Base-by-base conservation (phyloP, 2,113 vertebrate genomes). In the Tenrec ecaudatus region DNA sequence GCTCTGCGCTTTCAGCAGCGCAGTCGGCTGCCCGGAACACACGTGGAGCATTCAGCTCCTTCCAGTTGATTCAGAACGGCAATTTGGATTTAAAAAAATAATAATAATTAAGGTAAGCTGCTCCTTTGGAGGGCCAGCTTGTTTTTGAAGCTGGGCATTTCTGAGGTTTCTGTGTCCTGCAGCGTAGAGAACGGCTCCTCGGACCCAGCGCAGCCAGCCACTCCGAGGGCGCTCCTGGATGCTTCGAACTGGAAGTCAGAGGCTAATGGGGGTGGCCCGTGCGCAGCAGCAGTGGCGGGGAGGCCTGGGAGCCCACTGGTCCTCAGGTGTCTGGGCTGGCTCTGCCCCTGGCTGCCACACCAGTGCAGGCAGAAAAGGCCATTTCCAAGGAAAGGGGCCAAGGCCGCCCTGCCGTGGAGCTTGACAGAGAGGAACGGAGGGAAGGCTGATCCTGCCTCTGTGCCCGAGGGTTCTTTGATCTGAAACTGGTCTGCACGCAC, bases 1-100 rank as follows among this genome's bases (percentile, higher is more conserved):
- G 88, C 92, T 92, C 82, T 17, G 78, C 92, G 84, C 86, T 79
- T 89, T 94, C 78, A 90, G 89, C 40, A 86, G 20, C n/a, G 53
- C 81, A 92, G 69, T 78, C 53, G 80, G 83, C 82, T 27, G 73
- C 88, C 84, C 40, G 89, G 91, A 93, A 86, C 40, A 78, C 79
- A 77, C 91, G 36, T 23, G 31, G 57, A 94, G 14, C 58, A 53
- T 89, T 69, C 14, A 40, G 53, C 92, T 80, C 82, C 71, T 94
- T 62, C 57, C 82, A 91, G 53, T 68, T 88, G 88, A 93, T 78
- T 94, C 86, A 77, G 82, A 90, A 53, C 16, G 78, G 86, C 82
- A 94, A 86, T 96, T 88, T 81, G 71, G 22, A 92, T 88, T 78
- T 68, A 78, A 81, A 90, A 40, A 40, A 40, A 40, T 40, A 40